These are phyloP conservation scores for Petromus typicus DNA, from an alignment of 2,113 vertebrate species.

Conservation along the genomic window DNA sequence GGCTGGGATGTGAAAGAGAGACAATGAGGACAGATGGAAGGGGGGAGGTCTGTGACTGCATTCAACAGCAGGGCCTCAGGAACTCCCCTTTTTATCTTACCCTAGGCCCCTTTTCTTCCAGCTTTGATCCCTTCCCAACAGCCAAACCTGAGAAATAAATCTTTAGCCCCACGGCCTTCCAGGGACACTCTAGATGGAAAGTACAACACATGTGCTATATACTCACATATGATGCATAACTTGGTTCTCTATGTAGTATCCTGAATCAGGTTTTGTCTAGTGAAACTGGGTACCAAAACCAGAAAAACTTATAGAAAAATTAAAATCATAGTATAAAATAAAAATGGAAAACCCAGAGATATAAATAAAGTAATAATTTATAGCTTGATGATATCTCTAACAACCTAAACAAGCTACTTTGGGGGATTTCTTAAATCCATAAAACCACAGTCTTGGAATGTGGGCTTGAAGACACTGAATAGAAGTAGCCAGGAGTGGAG, in stretches of 20 bases:
- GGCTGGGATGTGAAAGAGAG: not conserved
- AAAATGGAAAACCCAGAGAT: not conserved
- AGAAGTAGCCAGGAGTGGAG: not conserved
- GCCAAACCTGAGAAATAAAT: not conserved
- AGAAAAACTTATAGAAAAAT: not conserved
- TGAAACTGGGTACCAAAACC: not conserved
- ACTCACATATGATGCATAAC: not conserved
- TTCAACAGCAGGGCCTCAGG: not conserved
- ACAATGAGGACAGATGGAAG: not conserved
- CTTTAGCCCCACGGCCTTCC: not conserved
- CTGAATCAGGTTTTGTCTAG: not conserved
- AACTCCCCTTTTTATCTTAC: rapidly evolving
- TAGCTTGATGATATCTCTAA: not conserved
- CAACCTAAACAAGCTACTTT: not conserved
- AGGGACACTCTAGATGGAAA: not conserved
- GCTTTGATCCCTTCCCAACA: not conserved
- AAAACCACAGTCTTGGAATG: not conserved
- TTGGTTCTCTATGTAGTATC: not conserved
- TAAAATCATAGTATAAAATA: not conserved
- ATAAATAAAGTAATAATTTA: not conserved
- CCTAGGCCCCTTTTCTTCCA: not conserved
- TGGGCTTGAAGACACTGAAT: not conserved
- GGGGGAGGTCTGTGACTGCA: not conserved
- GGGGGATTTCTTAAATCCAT: not conserved
- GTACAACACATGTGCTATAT: not conserved